Conservation (phyloP, 2,888 invertebrate species). For the Phlogophora meticulosa region DNA sequence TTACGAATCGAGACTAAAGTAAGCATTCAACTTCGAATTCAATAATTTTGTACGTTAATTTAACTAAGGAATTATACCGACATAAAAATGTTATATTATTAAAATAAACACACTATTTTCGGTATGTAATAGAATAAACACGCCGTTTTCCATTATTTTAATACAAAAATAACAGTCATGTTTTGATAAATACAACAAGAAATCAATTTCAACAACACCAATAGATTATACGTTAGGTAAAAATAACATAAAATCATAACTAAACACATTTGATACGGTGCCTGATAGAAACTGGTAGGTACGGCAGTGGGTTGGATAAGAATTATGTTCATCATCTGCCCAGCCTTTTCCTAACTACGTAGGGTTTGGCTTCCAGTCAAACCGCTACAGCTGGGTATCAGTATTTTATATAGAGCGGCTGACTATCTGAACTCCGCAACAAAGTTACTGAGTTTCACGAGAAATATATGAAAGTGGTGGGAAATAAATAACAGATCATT, state of each 20-base stretch:
- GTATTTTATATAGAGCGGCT: neutral
- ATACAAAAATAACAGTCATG: neutral
- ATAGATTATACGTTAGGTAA: neutral
- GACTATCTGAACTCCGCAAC: neutral
- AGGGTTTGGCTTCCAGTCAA: neutral
- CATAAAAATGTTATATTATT: too few species aligned
- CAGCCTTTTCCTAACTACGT: neutral
- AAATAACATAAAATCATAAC: neutral
- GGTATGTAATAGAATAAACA: constrained; percentile 1
- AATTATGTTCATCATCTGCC: neutral
- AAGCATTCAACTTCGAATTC: too few species aligned
- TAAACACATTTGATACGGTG: too few species aligned
- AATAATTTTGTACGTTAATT: too few species aligned
- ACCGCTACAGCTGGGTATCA: neutral
- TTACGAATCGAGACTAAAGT: too few species aligned
- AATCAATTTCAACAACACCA: constrained; percentile 12
- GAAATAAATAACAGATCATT: constrained; percentile 27
- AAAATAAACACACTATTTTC: too few species aligned
- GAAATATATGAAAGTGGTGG: constrained; percentile 4
- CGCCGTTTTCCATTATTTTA: neutral
- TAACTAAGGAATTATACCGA: too few species aligned
- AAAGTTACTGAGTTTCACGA: neutral
- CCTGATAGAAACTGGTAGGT: too few species aligned
- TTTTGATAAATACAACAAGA: neutral
- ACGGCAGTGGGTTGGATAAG: too few species aligned